Conservation (phyloP, 1,140 invertebrate species). For the Campodea augens region DNA sequence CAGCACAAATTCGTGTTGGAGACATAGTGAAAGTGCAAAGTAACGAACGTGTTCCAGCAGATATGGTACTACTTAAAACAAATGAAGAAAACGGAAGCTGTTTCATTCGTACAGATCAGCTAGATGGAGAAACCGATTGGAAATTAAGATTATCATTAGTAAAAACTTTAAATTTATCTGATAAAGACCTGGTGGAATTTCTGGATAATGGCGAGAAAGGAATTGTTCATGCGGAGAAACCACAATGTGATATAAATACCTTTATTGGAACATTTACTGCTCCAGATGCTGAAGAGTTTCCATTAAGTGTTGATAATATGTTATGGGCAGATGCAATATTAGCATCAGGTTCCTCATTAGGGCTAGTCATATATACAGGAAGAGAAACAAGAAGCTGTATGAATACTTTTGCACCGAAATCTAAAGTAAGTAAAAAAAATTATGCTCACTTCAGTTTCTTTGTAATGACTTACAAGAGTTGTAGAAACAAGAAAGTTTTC, state of each 20-base stretch:
- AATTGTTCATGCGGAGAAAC: constrained; percentile 87
- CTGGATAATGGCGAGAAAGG: constrained; percentile 40
- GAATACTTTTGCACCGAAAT: constrained; percentile 91
- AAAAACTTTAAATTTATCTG: constrained; percentile 65
- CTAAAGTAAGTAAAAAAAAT: too few relatives aligned
- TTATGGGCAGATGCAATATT: constrained; percentile 97
- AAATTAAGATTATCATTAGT: constrained; percentile 84
- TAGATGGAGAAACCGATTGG: constrained; percentile 99
- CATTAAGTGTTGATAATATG: constrained; percentile 67
- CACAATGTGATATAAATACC: constrained; percentile 91
- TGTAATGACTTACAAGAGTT: too few relatives aligned
- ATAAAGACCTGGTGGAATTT: constrained; percentile 69
- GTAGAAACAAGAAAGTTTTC: too few relatives aligned
- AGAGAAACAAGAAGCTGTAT: constrained; percentile 89
- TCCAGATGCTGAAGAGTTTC: constrained; percentile 24
- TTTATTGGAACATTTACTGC: constrained; percentile 90
- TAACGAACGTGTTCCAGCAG: constrained; percentile 89
- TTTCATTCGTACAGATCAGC: constrained; percentile 96
- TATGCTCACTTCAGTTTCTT: too few relatives aligned
- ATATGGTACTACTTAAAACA: constrained; percentile 83
- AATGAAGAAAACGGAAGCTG: constrained; percentile 87
- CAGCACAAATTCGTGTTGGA: constrained; percentile 46
- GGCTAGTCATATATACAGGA: constrained; percentile 93
- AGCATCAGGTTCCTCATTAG: constrained; percentile 86
- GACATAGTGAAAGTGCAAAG: constrained; percentile 70